Percentiles rank a stretch among this genome's conserved stretches.
These are phyloP conservation scores for Oxystoma pomonae DNA, from an alignment of 2,888 invertebrate genomes.

Conservation along the genomic window DNA sequence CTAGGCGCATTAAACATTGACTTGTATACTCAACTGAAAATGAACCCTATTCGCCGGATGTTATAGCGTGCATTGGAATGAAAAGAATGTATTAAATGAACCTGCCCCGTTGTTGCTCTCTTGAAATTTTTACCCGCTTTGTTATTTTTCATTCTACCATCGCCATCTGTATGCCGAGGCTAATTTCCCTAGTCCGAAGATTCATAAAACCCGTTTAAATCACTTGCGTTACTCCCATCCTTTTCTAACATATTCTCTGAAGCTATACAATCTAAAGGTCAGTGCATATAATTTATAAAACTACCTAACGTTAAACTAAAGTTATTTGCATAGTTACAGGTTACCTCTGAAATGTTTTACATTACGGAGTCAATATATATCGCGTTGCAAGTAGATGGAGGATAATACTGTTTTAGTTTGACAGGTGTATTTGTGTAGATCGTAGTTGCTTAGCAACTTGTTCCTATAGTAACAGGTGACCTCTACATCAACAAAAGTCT, in stretches of 20 bases:
- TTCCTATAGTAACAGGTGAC: conserved; percentile 12
- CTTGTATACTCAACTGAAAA: conserved; percentile 1
- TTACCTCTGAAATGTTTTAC: no score
- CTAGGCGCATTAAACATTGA: background rate
- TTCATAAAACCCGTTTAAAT: background rate
- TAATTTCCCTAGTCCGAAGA: background rate
- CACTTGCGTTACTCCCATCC: background rate
- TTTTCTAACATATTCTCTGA: no score
- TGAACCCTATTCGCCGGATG: conserved; percentile 2
- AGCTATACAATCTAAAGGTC: no score
- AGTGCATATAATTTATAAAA: no score
- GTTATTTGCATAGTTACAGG: no score
- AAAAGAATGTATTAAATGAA: background rate
- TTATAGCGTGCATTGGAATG: background rate
- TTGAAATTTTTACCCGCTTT: background rate
- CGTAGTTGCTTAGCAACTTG: background rate
- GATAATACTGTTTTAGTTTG: no score
- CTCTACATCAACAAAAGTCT: conserved; percentile 24
- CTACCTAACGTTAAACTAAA: no score
- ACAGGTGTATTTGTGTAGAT: no score
- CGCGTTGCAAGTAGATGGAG: no score
- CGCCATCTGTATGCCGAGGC: background rate
- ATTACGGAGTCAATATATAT: no score
- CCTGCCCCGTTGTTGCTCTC: no score
- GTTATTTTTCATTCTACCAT: background rate